phyloP scores from a whole-genome alignment of 2,113 vertebrate species.

The Lepisosteus oculatus region DNA sequence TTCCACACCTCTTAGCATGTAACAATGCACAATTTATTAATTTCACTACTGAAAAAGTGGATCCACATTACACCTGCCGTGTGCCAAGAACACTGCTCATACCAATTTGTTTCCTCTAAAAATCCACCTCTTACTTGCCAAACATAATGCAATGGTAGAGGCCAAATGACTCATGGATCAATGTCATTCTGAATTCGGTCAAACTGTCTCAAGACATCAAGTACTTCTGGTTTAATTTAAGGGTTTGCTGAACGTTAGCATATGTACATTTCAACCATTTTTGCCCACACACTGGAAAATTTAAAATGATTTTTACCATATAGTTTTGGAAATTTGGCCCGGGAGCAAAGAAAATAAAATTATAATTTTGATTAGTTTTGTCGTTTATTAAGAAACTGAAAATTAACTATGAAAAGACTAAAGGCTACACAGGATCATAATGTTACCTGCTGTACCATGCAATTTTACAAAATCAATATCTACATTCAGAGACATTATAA shows the following conservation, averaged over 20 bases:
- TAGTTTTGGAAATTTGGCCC: slow-evolving; percentile 35
- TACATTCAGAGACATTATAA: no score
- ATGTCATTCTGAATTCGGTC: slow-evolving; percentile 39
- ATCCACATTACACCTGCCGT: no score
- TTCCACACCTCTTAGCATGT: no score
- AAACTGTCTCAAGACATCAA: slow-evolving; percentile 30
- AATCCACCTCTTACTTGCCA: neutral
- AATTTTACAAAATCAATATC: no score
- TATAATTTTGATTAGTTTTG: slow-evolving; percentile 29
- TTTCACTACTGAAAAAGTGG: no score
- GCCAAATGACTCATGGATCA: slow-evolving; percentile 30
- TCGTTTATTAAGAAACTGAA: slow-evolving; percentile 2
- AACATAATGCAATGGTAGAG: slow-evolving; percentile 19
- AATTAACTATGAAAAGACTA: no score
- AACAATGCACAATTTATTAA: no score
- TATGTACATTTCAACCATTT: slow-evolving; percentile 21
- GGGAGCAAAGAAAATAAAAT: slow-evolving; percentile 25
- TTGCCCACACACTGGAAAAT: slow-evolving; percentile 48
- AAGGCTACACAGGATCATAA: no score
- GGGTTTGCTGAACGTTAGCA: slow-evolving; percentile 24
- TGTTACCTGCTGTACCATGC: no score
- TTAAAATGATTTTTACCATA: slow-evolving; percentile 17
- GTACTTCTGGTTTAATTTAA: slow-evolving; percentile 31
- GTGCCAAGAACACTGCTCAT: no score
- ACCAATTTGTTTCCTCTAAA: no score